Evolutionary conservation across 2,113 vertebrate genomes (phyloP), one percentile per base, ranked within the genome.

Genomic region (Polypterus senegalus): DNA sequence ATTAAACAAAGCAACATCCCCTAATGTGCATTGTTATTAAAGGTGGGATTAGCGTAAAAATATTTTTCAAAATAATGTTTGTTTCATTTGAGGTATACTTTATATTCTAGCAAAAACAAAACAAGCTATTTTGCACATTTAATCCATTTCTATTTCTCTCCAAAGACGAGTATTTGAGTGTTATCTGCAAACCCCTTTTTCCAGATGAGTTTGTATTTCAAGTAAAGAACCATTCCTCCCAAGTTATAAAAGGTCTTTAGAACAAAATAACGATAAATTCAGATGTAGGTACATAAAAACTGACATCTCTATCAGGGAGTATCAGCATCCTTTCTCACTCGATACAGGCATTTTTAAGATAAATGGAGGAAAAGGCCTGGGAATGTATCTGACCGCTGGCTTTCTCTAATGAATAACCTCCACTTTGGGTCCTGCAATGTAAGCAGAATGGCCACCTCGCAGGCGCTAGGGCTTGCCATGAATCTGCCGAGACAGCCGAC

Each of bases 241-340:
- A 77, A 75, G 76, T 81, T 84, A 77, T 83, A 92, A 94, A 94
- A 97, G 93, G 92, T 96, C 92, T 92, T 90, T 81, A 87, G 92
- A 97, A 97, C 92, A 95, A 98, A 97, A 94, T 96, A 97, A 92
- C 87, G 83, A 94, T 98, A 98, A 97, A 98, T 98, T 92, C 88
- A 85, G 85, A 86, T 83, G 86, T 91, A 92, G 85, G 90, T 89
- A 92, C 89, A 90, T 97, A 93, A 92, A 91, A 85, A 66, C 86
- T 98, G 96, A 93, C 96, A 92, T 93, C 91, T 94, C 93, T 97
- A 98, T 98, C 94, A 95, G 88, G 92, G 90, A 87, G 92, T 91
- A 98, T 97, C 92, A 97, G 92, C 91, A 91, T 93, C 91, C 90
- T 88, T 93, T 91, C 90, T 92, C 88, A 91, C 90, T 92, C 88